Evolutionary conservation across 2,888 invertebrate genomes (phyloP), one percentile per base, ranked within the genome.

Genomic region (Notodromas monacha): DNA sequence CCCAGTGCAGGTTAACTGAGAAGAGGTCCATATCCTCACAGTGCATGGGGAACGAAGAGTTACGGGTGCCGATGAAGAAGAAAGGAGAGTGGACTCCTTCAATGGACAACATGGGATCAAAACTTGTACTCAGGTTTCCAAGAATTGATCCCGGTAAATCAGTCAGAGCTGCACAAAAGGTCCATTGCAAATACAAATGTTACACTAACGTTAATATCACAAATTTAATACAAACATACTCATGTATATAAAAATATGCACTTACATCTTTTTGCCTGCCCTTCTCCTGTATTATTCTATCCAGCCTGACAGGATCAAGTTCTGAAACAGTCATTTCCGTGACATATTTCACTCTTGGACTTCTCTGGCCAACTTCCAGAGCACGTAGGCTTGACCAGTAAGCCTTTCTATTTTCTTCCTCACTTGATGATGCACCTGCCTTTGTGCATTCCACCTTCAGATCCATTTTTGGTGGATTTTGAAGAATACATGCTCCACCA

Each of bases 11-110:
- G 21, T 21, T 21, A 6, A 21, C 21, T 21, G 21, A 21, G 21
- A 21, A 21, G 21, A 21, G 21, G 21, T 21, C 21, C 21, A 21
- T 21, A 21, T 21, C 21, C 21, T 21, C 21, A 21, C 21, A 21
- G 21, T 21, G 21, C 21, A 21, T 21, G 21, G 21, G 21, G 21
- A 21, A 21, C 21, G 21, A 21, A 21, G 21, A 21, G 21, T 21
- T 21, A 21, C 21, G 21, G 21, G 21, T 21, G 21, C 21, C 21
- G 21, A 21, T 21, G 21, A 21, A 21, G 21, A 21, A 21, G 21
- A 21, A 21, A 21, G 21, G 21, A 21, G 21, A 21, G 21, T 21
- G 6, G 21, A 21, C 21, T 21, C 21, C 21, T n/a, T 21, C 21
- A 21, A 21, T 21, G 21, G 21, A 21, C 6, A 21, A 21, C 21